Base-by-base conservation (phyloP, 1,140 invertebrate genomes). In the Atopsyche davidsoni region DNA sequence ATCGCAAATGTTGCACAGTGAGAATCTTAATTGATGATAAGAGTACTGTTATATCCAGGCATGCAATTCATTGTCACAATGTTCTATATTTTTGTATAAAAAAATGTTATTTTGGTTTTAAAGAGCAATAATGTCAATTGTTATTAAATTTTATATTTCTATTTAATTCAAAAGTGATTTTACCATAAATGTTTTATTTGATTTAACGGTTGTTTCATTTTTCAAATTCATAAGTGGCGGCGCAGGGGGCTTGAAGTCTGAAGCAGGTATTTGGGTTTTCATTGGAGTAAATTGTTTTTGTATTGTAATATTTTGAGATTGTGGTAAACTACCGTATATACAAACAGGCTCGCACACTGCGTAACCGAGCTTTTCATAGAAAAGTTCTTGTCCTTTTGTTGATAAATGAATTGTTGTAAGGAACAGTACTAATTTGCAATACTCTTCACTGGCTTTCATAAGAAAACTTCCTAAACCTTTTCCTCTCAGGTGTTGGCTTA, bases 291-390 rank as follows among this genome's bases (percentile, higher is more conserved):
- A 34, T 46, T 45, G 3, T 16, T 4, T 40, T 48, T 48, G n/a
- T 28, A 14, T 19, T 23, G n/a, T 38, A 19, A 14, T 25, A 39
- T 1, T 36, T 16, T 49, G 36, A 11, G 23, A 13, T 42, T 22
- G 34, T 49, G 32, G 31, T 36, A 46, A 51, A 47, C 51, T 59
- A 3, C 77, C 82, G 69, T 77, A 86, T 64, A 82, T 79, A 36
- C 80, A 78, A 17, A 88, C 67, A 3, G 85, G 85, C 23, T 78
- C 71, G 61, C 85, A 87, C 46, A 77, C 61, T 22, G 62, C 66
- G 60, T 88, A 89, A 21, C 85, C 85, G 55, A 89, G 77, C 67
- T 86, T 86, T 25, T 69, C 62, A 60, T 89, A 89, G 69, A 89
- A 89, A 25, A 73, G 67, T 65, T 86, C 84, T 68, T 88, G 81